Conservation (phyloP, 2,113 vertebrate genomes). For the Laticauda colubrina region DNA sequence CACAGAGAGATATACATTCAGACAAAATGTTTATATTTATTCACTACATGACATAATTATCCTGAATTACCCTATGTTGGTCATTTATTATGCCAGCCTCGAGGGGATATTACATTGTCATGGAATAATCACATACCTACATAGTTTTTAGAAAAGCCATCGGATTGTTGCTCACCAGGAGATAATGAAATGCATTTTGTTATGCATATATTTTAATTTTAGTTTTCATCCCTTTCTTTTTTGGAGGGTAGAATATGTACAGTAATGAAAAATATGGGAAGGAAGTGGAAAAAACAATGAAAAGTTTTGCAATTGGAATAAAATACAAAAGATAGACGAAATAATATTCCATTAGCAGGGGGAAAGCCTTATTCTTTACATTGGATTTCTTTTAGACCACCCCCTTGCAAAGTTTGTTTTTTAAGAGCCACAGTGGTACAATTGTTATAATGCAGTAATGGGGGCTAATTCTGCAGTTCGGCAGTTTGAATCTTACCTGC, state of each 20-base stretch:
- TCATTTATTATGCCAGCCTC: conserved; percentile 55
- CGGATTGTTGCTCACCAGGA: conserved; percentile 55
- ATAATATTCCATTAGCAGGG: conserved; percentile 22
- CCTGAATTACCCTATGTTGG: not conserved
- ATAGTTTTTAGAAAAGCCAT: conserved; percentile 37
- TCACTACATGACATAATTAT: conserved; percentile 29
- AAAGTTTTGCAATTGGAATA: not conserved
- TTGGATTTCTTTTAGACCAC: not conserved
- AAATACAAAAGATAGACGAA: conserved; percentile 1
- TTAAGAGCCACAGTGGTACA: rapidly evolving
- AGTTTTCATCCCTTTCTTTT: conserved; percentile 27
- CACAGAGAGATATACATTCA: conserved; percentile 35
- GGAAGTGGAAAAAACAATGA: conserved; percentile 11
- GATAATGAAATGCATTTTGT: conserved; percentile 47
- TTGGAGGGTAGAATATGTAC: conserved; percentile 13
- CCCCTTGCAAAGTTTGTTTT: conserved; percentile 13
- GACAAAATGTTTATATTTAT: conserved; percentile 31
- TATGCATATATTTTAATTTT: conserved; percentile 29
- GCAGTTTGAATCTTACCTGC: no score
- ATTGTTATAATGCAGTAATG: no score
- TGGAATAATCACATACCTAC: conserved; percentile 50
- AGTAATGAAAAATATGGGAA: not conserved
- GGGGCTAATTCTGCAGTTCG: no score
- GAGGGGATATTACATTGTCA: conserved; percentile 47
- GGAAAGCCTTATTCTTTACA: conserved; percentile 4